These are phyloP conservation scores for Macrotis lagotis DNA, from an alignment of 2,113 vertebrate species.

Conservation along the genomic window DNA sequence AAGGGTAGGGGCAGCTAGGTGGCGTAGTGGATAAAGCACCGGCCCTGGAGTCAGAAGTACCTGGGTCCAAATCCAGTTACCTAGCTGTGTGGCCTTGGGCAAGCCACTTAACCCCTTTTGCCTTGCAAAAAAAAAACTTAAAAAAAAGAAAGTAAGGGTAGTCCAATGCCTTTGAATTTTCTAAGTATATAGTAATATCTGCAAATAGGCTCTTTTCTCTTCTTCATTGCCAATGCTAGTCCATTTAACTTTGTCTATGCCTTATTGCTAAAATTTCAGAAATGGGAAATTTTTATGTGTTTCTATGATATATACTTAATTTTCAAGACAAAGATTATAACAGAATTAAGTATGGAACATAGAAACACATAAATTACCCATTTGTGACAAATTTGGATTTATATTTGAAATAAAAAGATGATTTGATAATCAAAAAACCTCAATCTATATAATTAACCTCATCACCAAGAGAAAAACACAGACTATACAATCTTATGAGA, in stretches of 20 bases:
- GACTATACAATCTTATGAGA: neutral
- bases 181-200: neutral
- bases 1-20: too few relatives aligned
- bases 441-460: neutral
- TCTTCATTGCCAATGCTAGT: neutral
- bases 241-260: too few relatives aligned
- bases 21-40: too few relatives aligned
- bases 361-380: neutral
- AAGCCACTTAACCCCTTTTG: too few relatives aligned
- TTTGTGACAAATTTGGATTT: neutral
- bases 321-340: neutral
- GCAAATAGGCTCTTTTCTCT: neutral
- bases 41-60: too few relatives aligned
- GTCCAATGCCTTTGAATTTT: neutral
- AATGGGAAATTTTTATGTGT: too few relatives aligned
- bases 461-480: neutral
- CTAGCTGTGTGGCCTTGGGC: too few relatives aligned
- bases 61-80: too few relatives aligned
- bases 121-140: too few relatives aligned
- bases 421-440: neutral
- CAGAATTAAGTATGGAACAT: neutral
- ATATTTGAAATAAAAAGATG: neutral
- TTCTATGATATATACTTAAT: too few relatives aligned
- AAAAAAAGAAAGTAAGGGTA: neutral
- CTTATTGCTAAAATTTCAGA: too few relatives aligned